Evolutionary conservation across 2,797 vertebrate genomes (phyloP).

Genomic region (Pteronotus mesoamericanus): DNA sequence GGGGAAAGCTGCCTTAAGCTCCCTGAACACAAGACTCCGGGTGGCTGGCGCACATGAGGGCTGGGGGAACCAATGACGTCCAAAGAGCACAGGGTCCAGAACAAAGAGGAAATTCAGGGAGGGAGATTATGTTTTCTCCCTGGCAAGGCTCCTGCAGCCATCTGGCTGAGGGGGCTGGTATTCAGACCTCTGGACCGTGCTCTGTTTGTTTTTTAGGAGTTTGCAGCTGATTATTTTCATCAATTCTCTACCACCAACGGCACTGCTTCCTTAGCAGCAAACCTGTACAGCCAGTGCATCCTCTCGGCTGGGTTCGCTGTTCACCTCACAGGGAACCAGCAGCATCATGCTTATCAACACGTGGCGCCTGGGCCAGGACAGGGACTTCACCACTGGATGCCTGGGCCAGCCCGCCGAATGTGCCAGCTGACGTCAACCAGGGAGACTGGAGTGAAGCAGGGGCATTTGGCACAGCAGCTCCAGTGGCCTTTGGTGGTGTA

Average conservation of each 20-base stretch:
- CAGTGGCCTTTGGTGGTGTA: background rate
- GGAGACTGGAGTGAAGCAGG: background rate
- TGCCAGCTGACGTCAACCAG: background rate
- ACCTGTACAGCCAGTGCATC: background rate
- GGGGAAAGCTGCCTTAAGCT: slow-evolving; percentile 53
- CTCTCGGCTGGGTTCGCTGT: background rate
- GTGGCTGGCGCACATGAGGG: background rate
- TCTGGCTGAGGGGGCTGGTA: slow-evolving; percentile 71
- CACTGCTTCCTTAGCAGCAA: background rate
- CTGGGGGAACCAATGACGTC: background rate
- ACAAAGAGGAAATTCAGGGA: slow-evolving; percentile 71
- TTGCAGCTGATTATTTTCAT: slow-evolving; percentile 68
- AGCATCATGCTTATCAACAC: background rate
- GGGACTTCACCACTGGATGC: background rate
- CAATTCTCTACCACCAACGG: slow-evolving; percentile 37
- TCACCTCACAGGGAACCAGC: background rate
- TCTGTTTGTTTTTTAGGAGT: slow-evolving; percentile 66
- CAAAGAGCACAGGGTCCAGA: background rate
- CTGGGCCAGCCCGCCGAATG: background rate
- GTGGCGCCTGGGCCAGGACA: background rate
- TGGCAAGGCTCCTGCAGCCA: slow-evolving; percentile 66
- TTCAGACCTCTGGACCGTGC: slow-evolving; percentile 52
- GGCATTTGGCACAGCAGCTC: background rate
- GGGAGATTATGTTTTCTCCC: slow-evolving; percentile 25
- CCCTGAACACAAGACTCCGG: slow-evolving; percentile 14